These are phyloP conservation scores for Discoglossus pictus DNA, from an alignment of 2,797 vertebrate genomes.

Conservation along the genomic window DNA sequence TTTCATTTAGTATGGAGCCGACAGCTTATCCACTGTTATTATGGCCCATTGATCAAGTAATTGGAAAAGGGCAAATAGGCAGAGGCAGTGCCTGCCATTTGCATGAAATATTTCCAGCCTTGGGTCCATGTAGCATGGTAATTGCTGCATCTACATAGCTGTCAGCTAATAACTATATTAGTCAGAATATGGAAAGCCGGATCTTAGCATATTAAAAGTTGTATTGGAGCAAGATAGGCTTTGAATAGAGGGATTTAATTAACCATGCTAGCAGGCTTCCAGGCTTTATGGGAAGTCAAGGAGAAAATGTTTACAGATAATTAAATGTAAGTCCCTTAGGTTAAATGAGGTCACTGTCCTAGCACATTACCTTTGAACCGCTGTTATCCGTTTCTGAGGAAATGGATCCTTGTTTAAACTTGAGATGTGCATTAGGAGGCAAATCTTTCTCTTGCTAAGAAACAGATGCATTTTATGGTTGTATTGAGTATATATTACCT, in stretches of 20 bases:
- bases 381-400: not conserved
- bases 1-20: constrained; percentile 50
- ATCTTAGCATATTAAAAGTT: constrained; percentile 66
- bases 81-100: constrained; percentile 60
- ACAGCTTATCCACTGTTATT: constrained; percentile 51
- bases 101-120: constrained; percentile 61
- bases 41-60: constrained; percentile 58
- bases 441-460: not conserved
- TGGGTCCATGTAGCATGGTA: constrained; percentile 62
- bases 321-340: constrained; percentile 62
- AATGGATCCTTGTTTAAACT: not conserved
- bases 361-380: constrained; percentile 39
- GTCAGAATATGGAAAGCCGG: constrained; percentile 67
- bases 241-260: constrained; percentile 69
- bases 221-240: constrained; percentile 64
- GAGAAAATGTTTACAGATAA: constrained; percentile 68
- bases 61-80: constrained; percentile 59
- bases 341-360: constrained; percentile 61
- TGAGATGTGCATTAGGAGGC: not conserved
- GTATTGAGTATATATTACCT: no score
- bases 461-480: no score
- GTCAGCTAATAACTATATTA: constrained; percentile 69
- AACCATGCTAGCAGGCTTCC: constrained; percentile 67
- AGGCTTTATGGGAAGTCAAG: constrained; percentile 67
- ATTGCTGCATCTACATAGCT: constrained; percentile 63